Percentiles rank a stretch among this genome's conserved stretches.
Evolutionary conservation across 2,797 vertebrate genomes (phyloP).

Genomic region (Cichlasoma orientale): DNA sequence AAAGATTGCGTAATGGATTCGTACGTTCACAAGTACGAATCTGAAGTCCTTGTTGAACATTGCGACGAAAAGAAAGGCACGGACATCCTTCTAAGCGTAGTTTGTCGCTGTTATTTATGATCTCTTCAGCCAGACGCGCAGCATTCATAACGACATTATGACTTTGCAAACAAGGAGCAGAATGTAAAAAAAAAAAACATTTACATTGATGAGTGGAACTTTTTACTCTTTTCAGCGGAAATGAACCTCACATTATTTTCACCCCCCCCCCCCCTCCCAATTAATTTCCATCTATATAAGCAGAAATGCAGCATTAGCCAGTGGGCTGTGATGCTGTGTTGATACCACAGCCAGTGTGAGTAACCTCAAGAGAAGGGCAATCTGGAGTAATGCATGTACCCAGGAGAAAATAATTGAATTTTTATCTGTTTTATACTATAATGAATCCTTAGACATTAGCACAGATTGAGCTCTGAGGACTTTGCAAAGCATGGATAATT

Average conservation of each 20-base stretch:
- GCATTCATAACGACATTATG: conserved; percentile 1
- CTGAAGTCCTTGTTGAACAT: neutral
- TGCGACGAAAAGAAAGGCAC: neutral
- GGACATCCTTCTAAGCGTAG: neutral
- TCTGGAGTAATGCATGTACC: conserved; percentile 52
- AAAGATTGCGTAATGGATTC: neutral
- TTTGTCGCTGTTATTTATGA: conserved; percentile 21
- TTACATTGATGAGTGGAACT: conserved; percentile 21
- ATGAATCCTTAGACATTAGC: conserved; percentile 71
- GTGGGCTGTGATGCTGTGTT: conserved; percentile 45
- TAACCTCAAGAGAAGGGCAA: conserved; percentile 36
- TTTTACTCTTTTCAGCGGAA: conserved; percentile 4
- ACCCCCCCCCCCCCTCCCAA: neutral
- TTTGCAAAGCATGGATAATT: conserved; percentile 76
- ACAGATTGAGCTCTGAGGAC: conserved; percentile 57
- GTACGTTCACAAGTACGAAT: neutral
- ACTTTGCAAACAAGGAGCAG: conserved; percentile 3
- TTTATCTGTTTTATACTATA: conserved; percentile 74
- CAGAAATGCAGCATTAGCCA: conserved; percentile 31
- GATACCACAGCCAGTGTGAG: conserved; percentile 41
- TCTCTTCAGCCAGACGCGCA: conserved; percentile 20
- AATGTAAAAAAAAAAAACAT: conserved; percentile 29
- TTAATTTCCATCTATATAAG: conserved; percentile 44
- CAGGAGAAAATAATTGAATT: conserved; percentile 74
- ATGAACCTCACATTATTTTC: neutral